Conservation (phyloP, 1,140 invertebrate species). For the Tenebrio molitor region DNA sequence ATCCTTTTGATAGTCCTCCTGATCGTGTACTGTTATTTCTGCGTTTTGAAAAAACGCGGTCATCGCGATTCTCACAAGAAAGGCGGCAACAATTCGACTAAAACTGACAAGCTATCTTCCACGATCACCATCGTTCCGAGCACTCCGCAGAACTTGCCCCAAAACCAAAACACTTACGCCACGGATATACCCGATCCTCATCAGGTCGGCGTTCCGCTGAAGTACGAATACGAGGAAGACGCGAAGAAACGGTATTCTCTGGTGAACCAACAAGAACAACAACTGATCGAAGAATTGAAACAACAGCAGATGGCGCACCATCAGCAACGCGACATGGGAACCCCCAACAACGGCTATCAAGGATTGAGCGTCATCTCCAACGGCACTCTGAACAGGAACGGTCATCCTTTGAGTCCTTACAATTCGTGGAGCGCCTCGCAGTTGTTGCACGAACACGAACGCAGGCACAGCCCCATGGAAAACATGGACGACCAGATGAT, state of each 20-base stretch:
- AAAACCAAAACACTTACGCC: conserved; percentile 57
- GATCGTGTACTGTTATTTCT: conserved; percentile 68
- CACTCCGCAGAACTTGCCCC: conserved; percentile 56
- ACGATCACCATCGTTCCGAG: conserved; percentile 65
- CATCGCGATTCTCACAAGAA: conserved; percentile 57
- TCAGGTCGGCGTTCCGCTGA: conserved; percentile 65
- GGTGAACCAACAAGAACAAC: conserved; percentile 66
- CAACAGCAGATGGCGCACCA: conserved; percentile 61
- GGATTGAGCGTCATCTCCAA: conserved; percentile 66
- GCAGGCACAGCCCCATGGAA: conserved; percentile 68
- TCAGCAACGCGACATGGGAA: conserved; percentile 57
- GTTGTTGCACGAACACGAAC: conserved; percentile 73
- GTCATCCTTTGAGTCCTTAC: conserved; percentile 69
- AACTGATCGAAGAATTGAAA: conserved; percentile 66
- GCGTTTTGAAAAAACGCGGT: conserved; percentile 63
- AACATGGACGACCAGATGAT: conserved; percentile 58
- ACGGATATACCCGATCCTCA: conserved; percentile 64
- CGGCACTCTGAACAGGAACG: conserved; percentile 65
- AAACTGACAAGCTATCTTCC: conserved; percentile 63
- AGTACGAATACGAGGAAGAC: conserved; percentile 65
- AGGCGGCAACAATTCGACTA: conserved; percentile 54
- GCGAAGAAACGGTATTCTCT: conserved; percentile 69
- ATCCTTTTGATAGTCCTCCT: conserved; percentile 65
- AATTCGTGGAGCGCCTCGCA: conserved; percentile 74
- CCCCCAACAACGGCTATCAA: conserved; percentile 58